Percentiles rank a stretch among this genome's conserved stretches.
Evolutionary conservation across 2,797 vertebrate genomes (phyloP).

Genomic region (Enteromius radiatus): DNA sequence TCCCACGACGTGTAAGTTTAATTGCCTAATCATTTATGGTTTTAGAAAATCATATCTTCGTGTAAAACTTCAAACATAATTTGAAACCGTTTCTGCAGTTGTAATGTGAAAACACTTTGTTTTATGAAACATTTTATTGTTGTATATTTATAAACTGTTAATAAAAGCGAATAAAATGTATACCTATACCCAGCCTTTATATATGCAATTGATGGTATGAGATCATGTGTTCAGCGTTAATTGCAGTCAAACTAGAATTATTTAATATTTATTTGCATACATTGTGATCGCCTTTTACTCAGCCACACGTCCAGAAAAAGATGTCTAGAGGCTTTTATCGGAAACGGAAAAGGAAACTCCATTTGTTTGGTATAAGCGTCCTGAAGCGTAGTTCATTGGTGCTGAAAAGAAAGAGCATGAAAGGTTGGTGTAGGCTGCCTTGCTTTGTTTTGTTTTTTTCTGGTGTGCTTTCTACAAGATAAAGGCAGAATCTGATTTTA

Average conservation of each 20-base stretch:
- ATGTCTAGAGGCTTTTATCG: slow-evolving; percentile 22
- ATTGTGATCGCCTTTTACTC: background rate
- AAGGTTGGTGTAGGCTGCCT: slow-evolving; percentile 5
- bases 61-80: background rate
- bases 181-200: background rate
- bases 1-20: background rate
- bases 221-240: background rate
- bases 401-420: slow-evolving; percentile 16
- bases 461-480: background rate
- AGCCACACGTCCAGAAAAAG: background rate
- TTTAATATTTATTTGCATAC: background rate
- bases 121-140: background rate
- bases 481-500: background rate
- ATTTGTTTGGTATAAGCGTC: slow-evolving; percentile 28
- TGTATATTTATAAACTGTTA: background rate
- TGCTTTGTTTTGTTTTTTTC: slow-evolving; percentile 1
- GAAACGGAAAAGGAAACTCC: slow-evolving; percentile 41
- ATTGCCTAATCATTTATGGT: too few relatives aligned
- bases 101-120: background rate
- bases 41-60: background rate
- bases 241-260: background rate
- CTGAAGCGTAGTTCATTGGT: slow-evolving; percentile 30
- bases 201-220: background rate
- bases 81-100: background rate
- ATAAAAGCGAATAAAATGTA: background rate